phyloP scores from a whole-genome alignment of 2,888 invertebrate genomes.

The Troilus luridus region DNA sequence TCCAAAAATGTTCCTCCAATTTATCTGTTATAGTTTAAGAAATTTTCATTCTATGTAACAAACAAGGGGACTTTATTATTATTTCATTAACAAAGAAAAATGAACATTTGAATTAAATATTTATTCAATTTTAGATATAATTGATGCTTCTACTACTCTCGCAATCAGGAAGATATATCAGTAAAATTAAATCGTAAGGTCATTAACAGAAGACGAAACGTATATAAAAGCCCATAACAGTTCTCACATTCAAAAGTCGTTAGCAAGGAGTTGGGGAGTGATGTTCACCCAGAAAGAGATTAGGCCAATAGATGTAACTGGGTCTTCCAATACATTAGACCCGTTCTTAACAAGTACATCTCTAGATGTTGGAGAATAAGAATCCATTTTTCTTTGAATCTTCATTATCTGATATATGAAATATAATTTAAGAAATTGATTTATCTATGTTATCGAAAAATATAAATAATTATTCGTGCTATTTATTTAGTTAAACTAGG shows the following conservation, averaged over 20 bases:
- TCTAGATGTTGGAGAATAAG: neutral
- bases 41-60: too few relatives aligned
- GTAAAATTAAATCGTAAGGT: slow-evolving; percentile 5
- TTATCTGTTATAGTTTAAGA: too few relatives aligned
- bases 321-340: slow-evolving; percentile 39
- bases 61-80: too few relatives aligned
- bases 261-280: neutral
- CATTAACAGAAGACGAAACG: slow-evolving; percentile 14
- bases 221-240: slow-evolving; percentile 13
- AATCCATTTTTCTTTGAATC: neutral
- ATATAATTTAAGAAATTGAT: too few relatives aligned
- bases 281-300: neutral
- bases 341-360: neutral
- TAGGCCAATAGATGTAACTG: slow-evolving; percentile 18
- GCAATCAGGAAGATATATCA: neutral
- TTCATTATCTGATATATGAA: neutral
- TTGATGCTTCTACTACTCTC: neutral
- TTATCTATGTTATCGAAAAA: too few relatives aligned
- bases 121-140: neutral
- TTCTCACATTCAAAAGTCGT: slow-evolving; percentile 44
- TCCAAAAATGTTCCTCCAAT: too few relatives aligned
- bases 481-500: too few relatives aligned
- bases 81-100: too few relatives aligned
- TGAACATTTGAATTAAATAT: too few relatives aligned
- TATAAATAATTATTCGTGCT: too few relatives aligned